A percentile compares a stretch with the other conserved stretches of the same genome.
Conservation (phyloP, 2,797 vertebrate species). For the Anisognathus igniventris region DNA sequence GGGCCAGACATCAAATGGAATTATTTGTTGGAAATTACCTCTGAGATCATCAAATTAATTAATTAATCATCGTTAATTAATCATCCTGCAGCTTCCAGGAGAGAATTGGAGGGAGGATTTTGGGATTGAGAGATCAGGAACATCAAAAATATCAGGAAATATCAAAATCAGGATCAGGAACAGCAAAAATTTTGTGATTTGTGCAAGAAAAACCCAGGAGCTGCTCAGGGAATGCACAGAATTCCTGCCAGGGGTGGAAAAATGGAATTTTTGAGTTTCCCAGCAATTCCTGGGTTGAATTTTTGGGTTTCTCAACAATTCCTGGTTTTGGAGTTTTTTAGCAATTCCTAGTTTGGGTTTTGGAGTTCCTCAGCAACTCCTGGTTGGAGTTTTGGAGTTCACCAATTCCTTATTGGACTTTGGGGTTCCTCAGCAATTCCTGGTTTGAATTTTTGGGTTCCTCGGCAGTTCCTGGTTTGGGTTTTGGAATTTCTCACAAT, state of each 20-base stretch:
- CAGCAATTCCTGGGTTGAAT: no score
- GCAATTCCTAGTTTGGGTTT: no score
- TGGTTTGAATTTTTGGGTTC: no score
- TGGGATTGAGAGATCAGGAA: not conserved
- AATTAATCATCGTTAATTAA: not conserved
- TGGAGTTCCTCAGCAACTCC: no score
- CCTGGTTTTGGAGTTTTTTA: no score
- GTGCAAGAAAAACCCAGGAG: not conserved
- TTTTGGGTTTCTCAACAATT: no score
- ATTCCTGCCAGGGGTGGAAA: not conserved
- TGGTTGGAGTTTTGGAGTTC: not conserved
- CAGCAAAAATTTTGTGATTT: not conserved
- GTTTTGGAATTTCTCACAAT: no score
- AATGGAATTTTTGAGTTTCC: not conserved
- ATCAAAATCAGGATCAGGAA: not conserved
- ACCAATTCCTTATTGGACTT: not conserved
- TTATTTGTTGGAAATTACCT: not conserved
- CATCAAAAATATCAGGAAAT: not conserved
- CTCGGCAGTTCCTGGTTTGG: no score
- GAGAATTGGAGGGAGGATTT: not conserved
- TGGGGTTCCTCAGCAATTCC: no score
- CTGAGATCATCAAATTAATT: not conserved
- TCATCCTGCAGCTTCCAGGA: not conserved
- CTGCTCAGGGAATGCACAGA: not conserved
- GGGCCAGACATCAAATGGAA: not conserved